Evolutionary conservation across 2,113 vertebrate genomes (phyloP).

Genomic region (Catharus fuscescens): DNA sequence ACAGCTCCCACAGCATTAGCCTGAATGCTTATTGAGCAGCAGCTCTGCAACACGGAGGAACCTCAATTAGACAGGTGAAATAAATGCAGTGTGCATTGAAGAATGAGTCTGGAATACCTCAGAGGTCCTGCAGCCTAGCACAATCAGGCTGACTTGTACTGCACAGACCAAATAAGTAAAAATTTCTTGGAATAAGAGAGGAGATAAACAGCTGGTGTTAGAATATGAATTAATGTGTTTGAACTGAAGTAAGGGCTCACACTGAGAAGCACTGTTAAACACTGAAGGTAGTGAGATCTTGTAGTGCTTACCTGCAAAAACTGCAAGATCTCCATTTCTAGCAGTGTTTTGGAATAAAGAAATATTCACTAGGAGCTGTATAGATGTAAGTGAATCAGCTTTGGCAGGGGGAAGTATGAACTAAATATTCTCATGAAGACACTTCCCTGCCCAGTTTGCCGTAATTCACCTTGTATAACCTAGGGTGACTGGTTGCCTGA

Average conservation of each 20-base stretch:
- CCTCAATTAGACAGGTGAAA: background rate
- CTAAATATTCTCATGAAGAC: background rate
- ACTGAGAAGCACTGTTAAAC: background rate
- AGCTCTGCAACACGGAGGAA: background rate
- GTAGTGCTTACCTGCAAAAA: background rate
- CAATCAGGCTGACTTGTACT: background rate
- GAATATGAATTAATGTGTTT: background rate
- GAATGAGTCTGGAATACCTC: background rate
- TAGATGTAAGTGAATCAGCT: background rate
- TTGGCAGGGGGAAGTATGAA: accelerated
- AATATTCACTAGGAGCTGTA: background rate
- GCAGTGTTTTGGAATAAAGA: background rate
- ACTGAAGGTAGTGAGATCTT: background rate
- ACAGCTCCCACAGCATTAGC: background rate
- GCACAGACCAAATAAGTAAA: background rate
- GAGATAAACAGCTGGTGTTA: background rate
- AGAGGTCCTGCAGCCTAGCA: background rate
- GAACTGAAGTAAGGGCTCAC: background rate
- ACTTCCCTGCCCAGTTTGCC: background rate
- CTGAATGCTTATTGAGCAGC: background rate
- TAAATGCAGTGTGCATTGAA: background rate
- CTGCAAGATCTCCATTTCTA: background rate
- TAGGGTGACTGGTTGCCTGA: background rate
- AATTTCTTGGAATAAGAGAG: background rate
- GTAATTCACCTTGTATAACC: background rate